Base-by-base conservation (phyloP, 2,797 vertebrate genomes). In the Propithecus deckenii region DNA sequence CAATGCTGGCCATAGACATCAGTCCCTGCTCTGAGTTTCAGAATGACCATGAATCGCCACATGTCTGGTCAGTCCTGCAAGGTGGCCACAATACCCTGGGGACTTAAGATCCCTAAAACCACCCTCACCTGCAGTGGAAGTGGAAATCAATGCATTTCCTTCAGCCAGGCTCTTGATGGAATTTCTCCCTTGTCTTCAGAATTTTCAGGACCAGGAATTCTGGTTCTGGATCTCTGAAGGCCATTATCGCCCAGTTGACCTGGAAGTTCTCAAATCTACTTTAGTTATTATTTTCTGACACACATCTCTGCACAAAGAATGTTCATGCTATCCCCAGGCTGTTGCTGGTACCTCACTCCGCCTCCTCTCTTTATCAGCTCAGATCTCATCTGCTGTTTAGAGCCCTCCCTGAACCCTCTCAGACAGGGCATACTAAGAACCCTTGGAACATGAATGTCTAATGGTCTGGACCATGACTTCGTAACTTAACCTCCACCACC, bases 251-350 rank as follows among this genome's bases (percentile, higher is more conserved):
- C 32, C 12, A 41, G 25, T 79, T 15, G 12, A 46, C 59, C 30
- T 52, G 7, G 74, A 91, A 71, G 63, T 80, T 63, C 91, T 76
- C 57, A 94, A 75, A 69, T 38, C 9, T 71, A 43, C 48, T 32
- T 93, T 14, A 63, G 52, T 74, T 80, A 30, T 72, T 80, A 63
- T 72, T 95, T 95, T 86, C 84, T 89, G 63, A 80, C 85, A 20
- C 9, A 22, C 3, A 18, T 41, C 28, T 43, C 52, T 83, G 46
- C 32, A 59, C 1, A 17, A 5, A 83, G 35, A 72, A 78, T 18
- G 1, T 32, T 48, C 32, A 48, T 57, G 79, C 17, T 57, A 18
- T 43, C 50, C 38, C 46, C 30, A 38, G 35, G 52, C 76, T 41
- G 0, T 17, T 55, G 4, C 63, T 83, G 38, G 30, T 30, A 41